Conservation (phyloP, 1,140 invertebrate species). For the Tyrophagus putrescentiae region DNA sequence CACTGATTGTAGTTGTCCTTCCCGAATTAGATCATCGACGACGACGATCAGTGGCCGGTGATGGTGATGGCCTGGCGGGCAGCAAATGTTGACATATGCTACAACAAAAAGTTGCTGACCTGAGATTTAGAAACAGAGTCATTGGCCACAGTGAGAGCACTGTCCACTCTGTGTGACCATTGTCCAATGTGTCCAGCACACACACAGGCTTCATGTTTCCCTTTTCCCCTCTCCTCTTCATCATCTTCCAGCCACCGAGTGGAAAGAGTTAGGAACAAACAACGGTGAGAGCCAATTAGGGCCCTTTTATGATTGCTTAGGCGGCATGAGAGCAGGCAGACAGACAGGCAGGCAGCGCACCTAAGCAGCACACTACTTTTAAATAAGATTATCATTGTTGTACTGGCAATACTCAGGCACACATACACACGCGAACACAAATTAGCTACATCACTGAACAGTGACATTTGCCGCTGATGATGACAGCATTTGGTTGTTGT, state of each 20-base stretch:
- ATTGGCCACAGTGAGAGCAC: too few relatives aligned
- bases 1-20: too few relatives aligned
- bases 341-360: too few relatives aligned
- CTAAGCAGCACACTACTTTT: neutral
- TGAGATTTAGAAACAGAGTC: too few relatives aligned
- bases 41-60: neutral
- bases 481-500: too few relatives aligned
- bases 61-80: too few relatives aligned
- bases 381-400: constrained; percentile 14
- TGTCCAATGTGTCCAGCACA: neutral
- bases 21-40: constrained; percentile 14
- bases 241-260: too few relatives aligned
- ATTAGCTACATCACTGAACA: constrained; percentile 12
- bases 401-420: too few relatives aligned
- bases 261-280: constrained; percentile 10
- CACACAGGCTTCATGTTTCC: too few relatives aligned
- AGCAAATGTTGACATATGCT: constrained; percentile 8
- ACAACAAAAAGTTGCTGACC: too few relatives aligned
- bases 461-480: neutral
- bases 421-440: too few relatives aligned
- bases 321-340: constrained; percentile 14
- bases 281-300: constrained; percentile 12
- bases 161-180: too few relatives aligned
- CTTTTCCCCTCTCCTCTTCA: neutral
- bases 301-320: constrained; percentile 13